Percentiles rank a stretch among this genome's conserved stretches.
Evolutionary conservation across 2,797 vertebrate genomes (phyloP).

Genomic region (Hippocampus kuda): DNA sequence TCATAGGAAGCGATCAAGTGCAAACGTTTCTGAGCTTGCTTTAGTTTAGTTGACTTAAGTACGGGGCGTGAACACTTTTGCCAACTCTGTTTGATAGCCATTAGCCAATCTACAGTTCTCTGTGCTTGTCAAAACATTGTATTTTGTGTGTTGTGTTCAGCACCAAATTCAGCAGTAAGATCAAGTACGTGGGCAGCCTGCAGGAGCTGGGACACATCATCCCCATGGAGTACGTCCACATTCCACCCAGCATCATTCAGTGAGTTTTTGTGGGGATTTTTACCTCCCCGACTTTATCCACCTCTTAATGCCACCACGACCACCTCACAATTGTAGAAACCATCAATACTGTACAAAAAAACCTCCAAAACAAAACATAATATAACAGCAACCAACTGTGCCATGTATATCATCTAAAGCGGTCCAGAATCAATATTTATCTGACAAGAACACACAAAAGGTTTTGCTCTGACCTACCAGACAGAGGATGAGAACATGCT

Average conservation of each 20-base stretch:
- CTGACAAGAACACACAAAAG: no score
- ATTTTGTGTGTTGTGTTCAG: conserved; percentile 51
- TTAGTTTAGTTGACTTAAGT: no score
- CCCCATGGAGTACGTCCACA: conserved; percentile 84
- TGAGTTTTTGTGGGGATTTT: conserved; percentile 57
- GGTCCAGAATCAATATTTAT: no score
- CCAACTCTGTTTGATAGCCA: not conserved
- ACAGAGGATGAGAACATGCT: no score
- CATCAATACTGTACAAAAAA: no score
- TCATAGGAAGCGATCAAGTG: not conserved
- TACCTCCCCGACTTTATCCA: not conserved
- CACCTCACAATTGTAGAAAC: no score
- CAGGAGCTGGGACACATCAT: conserved; percentile 79
- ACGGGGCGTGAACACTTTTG: no score
- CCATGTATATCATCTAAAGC: no score
- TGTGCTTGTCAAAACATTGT: not conserved
- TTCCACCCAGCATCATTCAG: conserved; percentile 85
- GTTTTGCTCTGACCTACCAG: no score
- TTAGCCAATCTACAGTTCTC: not conserved
- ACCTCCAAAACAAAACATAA: no score
- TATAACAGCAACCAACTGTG: no score
- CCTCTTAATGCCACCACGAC: not conserved
- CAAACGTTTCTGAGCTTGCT: no score
- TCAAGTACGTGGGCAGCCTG: conserved; percentile 81
- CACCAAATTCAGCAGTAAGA: conserved; percentile 93